A percentile compares a stretch with the other conserved stretches of the same genome.
Conservation (phyloP, 92 coral and sea anemone species). For the Zoanthus gigantus region DNA sequence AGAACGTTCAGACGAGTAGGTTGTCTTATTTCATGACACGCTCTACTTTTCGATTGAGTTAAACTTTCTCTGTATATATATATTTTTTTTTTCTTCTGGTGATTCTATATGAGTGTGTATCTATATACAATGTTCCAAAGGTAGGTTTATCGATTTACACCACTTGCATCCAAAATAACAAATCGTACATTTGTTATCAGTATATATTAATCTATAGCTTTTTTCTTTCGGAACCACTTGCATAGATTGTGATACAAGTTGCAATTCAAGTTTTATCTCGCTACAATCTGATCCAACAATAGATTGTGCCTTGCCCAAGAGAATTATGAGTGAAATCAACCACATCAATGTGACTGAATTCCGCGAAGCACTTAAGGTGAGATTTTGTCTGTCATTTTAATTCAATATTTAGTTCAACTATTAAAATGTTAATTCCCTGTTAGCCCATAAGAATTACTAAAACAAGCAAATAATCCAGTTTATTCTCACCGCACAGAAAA, state of each 20-base stretch:
- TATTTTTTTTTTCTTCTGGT: background rate
- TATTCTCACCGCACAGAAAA: background rate
- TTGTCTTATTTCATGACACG: background rate
- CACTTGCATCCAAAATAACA: background rate
- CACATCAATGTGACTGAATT: background rate
- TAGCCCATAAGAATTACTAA: background rate
- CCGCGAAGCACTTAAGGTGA: constrained; percentile 19
- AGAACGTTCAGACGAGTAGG: background rate
- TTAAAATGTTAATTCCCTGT: background rate
- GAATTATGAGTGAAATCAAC: background rate
- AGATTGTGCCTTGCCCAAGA: too few relatives aligned
- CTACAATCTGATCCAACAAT: background rate
- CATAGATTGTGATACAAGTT: background rate
- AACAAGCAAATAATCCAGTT: background rate
- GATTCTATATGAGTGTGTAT: background rate
- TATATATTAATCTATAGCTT: background rate
- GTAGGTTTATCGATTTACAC: background rate
- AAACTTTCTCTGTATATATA: background rate
- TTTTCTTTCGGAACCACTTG: background rate
- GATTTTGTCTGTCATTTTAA: background rate
- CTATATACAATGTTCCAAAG: background rate
- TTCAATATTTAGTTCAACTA: background rate
- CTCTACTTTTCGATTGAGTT: background rate
- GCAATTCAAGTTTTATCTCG: background rate
- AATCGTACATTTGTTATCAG: too few relatives aligned